These are phyloP conservation scores for Crocidura indochinensis DNA, from an alignment of 2,797 vertebrate species.

Conservation along the genomic window DNA sequence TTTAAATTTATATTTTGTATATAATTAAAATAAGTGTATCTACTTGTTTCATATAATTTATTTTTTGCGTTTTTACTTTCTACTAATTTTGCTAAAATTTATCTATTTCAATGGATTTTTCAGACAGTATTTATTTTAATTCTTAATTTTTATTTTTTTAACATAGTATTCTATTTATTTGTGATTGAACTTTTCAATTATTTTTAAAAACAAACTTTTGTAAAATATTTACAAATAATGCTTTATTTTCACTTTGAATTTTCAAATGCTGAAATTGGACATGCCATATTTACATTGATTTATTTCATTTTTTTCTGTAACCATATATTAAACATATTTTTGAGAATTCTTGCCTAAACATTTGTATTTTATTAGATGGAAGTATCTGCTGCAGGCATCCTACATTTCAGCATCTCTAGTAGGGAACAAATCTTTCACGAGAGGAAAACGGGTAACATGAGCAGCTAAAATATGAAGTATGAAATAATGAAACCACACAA, in stretches of 20 bases:
- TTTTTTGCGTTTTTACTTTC: neutral
- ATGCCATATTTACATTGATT: neutral
- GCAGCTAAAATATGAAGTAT: no score
- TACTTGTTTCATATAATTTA: neutral
- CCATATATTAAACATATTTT: neutral
- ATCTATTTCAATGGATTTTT: neutral
- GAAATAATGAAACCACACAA: no score
- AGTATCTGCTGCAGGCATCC: neutral
- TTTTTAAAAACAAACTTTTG: constrained; percentile 20
- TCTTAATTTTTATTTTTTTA: constrained; percentile 6
- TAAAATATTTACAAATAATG: neutral
- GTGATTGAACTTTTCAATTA: constrained; percentile 3
- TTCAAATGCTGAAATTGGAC: neutral
- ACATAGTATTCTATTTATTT: neutral
- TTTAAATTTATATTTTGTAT: no score
- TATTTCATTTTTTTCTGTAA: neutral
- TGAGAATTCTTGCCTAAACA: neutral
- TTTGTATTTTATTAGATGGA: neutral
- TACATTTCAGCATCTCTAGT: no score
- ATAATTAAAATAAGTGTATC: no score
- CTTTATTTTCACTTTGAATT: neutral
- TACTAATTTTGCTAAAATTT: neutral
- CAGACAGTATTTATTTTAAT: neutral
- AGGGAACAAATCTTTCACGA: no score
- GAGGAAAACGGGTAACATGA: no score